phyloP scores from a whole-genome alignment of 2,113 vertebrate genomes.

The Dolichallabes microphthalmus region DNA sequence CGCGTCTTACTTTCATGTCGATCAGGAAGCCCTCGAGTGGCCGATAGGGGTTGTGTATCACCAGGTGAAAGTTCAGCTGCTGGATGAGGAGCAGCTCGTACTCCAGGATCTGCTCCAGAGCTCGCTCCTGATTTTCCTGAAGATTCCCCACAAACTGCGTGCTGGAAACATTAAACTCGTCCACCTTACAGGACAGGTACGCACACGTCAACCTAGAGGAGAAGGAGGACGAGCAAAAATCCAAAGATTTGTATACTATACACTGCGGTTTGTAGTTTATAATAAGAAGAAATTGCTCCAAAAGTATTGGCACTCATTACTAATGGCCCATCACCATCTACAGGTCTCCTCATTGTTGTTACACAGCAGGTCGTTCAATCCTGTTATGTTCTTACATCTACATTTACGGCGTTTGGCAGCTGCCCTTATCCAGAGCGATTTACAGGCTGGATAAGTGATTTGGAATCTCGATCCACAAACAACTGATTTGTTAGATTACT shows the following conservation, averaged over 20 bases:
- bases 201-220: constrained; percentile 84
- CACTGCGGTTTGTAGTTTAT: background rate
- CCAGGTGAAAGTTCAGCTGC: constrained; percentile 94
- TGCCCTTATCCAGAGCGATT: too few species aligned
- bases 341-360: background rate
- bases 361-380: background rate
- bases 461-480: too few species aligned
- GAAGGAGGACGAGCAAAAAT: background rate
- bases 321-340: background rate
- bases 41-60: constrained; percentile 92
- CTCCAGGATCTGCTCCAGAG: constrained; percentile 91
- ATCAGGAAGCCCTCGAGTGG: constrained; percentile 95
- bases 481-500: too few species aligned
- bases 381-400: background rate
- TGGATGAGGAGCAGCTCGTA: constrained; percentile 93
- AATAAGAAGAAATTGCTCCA: background rate
- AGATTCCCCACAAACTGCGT: constrained; percentile 92
- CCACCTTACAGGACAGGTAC: constrained; percentile 95
- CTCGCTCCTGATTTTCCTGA: constrained; percentile 85
- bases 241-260: background rate
- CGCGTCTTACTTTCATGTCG: constrained; percentile 83
- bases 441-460: too few species aligned
- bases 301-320: background rate
- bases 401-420: too few species aligned
- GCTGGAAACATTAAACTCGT: constrained; percentile 97